These are phyloP conservation scores for Microvelia longipes DNA, from an alignment of 1,140 invertebrate genomes.

Conservation along the genomic window DNA sequence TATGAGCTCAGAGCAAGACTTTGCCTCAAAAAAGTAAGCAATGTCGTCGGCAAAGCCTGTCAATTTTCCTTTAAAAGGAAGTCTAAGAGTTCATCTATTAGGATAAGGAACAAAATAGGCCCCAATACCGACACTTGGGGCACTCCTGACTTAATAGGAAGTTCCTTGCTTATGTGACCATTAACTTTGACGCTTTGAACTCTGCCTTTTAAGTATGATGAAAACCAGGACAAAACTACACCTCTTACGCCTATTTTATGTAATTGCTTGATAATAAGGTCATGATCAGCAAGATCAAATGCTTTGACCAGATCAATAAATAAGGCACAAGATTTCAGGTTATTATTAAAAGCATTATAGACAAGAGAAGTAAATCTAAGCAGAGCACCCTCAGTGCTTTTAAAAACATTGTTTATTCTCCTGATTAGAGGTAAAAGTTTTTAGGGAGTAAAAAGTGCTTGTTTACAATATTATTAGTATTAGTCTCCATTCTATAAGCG, in stretches of 20 bases:
- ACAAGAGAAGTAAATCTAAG: background rate
- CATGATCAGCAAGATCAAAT: background rate
- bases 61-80: background rate
- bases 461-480: too few species aligned
- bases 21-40: background rate
- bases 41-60: background rate
- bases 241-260: background rate
- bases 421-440: too few species aligned
- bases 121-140: background rate
- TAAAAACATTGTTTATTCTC: too few species aligned
- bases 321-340: background rate
- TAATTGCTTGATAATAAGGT: background rate
- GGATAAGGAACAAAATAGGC: background rate
- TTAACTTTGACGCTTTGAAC: background rate
- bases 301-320: background rate
- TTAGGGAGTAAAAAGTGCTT: too few species aligned
- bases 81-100: background rate
- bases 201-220: background rate
- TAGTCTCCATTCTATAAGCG: too few species aligned
- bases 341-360: conserved; percentile 2
- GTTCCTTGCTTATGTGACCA: background rate
- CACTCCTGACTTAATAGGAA: background rate
- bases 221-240: background rate
- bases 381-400: background rate
- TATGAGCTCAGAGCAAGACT: background rate